Evolutionary conservation across 2,113 vertebrate genomes (phyloP).

Genomic region (Hassar affinis): DNA sequence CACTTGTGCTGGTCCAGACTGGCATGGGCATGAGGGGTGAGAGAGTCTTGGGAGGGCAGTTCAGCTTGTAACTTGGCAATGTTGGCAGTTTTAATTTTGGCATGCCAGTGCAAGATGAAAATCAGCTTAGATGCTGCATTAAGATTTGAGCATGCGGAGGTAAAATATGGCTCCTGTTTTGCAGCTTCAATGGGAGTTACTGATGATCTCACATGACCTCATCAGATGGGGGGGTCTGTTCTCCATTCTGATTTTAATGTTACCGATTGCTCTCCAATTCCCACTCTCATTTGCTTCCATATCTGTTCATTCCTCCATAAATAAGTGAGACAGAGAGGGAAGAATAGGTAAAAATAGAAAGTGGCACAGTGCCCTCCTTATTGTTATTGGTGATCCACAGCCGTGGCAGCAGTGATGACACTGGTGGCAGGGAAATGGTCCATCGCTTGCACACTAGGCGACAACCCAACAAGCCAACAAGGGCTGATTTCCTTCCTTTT

Average conservation of each 20-base stretch:
- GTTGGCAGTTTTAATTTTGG: conserved; percentile 69
- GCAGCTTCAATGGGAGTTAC: conserved; percentile 52
- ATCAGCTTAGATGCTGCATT: conserved; percentile 65
- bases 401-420: conserved; percentile 67
- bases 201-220: conserved; percentile 77
- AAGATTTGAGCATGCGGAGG: conserved; percentile 49
- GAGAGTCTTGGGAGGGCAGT: neutral
- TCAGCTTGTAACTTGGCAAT: conserved; percentile 70
- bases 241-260: conserved; percentile 86
- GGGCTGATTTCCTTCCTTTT: conserved; percentile 71
- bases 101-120: conserved; percentile 6
- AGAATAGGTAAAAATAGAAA: conserved; percentile 68
- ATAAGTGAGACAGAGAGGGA: conserved; percentile 55
- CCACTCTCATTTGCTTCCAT: conserved; percentile 81
- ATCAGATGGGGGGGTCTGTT: conserved; percentile 75
- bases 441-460: conserved; percentile 54
- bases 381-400: conserved; percentile 74
- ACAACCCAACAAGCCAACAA: conserved; percentile 36
- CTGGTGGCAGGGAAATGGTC: conserved; percentile 62
- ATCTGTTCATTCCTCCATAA: conserved; percentile 56
- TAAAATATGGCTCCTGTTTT: neutral
- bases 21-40: neutral
- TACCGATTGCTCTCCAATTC: conserved; percentile 81
- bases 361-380: conserved; percentile 70
- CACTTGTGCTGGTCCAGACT: conserved; percentile 9